These are phyloP conservation scores for Crypturellus tataupa DNA, from an alignment of 2,797 vertebrate genomes.

Conservation along the genomic window DNA sequence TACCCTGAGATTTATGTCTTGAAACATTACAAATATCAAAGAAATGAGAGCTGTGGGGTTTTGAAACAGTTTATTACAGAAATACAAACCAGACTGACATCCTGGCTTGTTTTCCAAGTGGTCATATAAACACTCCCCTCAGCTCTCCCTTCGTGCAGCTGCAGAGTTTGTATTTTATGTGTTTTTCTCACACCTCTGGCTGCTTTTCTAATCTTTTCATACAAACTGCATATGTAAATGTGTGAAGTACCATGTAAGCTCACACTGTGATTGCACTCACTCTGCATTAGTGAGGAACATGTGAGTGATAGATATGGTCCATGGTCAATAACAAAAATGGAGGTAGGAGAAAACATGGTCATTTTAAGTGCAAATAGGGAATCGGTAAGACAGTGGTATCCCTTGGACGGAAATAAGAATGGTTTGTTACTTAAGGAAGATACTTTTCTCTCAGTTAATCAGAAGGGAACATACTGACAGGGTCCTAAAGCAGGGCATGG, in stretches of 20 bases:
- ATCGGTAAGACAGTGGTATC: not conserved
- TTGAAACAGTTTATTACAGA: not conserved
- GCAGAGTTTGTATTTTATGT: not conserved
- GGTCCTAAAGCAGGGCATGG: not conserved
- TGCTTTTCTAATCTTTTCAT: not conserved
- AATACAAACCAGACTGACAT: not conserved
- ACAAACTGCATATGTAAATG: not conserved
- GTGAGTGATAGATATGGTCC: not conserved
- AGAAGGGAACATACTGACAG: not conserved
- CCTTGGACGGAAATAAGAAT: not conserved
- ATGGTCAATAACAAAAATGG: not conserved
- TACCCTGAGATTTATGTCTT: not conserved
- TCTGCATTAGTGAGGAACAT: not conserved
- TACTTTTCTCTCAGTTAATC: not conserved
- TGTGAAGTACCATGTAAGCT: not conserved
- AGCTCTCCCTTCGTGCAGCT: not conserved
- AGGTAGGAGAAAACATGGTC: not conserved
- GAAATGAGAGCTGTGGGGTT: not conserved
- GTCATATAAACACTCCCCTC: not conserved
- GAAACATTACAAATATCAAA: not conserved
- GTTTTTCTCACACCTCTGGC: not conserved
- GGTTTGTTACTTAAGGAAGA: not conserved
- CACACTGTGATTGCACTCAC: not conserved
- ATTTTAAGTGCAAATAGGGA: not conserved
- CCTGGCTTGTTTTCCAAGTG: not conserved